Base-by-base conservation (phyloP, 1,140 invertebrate species). In the Choristoneura fumiferana region DNA sequence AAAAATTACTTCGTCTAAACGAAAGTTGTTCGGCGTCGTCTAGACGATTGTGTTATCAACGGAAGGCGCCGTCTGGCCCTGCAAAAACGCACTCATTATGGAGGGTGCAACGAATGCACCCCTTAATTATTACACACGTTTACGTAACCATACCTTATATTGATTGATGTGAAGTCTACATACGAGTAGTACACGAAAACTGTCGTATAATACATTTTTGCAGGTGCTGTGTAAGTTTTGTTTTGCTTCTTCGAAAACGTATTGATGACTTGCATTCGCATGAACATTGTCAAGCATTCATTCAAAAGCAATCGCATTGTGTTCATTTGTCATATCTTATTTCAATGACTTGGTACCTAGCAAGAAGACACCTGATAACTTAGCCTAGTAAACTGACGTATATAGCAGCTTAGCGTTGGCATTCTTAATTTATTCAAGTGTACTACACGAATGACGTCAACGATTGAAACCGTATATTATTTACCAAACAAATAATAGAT, bases 21-120 rank as follows among this genome's bases (percentile, higher is more conserved):
- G 43, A 22, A 49, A 54, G 29, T 35, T 29, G 33, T 36, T 34
- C 34, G 52, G 52, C 52, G 52, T 14, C 52, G 52, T 54, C 52
- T 54, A 54, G 52, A 35, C 52, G 52, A 36, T 35, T 22, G 29
- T 35, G 17, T 49, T 49, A 49, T 49, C 43, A 49, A 29, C 18
- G 43, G 43, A 22, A 49, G 43, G 43, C 43, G 43, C 43, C 43
- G 43, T 22, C 43, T 49, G 43, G 43, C 8, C 22, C 22, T 49
- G 43, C 43, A 49, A 49, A 49, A 49, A 49, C 37, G 10, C 37
- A 39, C 6, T 29, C 22, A 29, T 6, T 29, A 3, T 2, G 22
- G 6, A 6, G 22, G 22, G 2, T 29, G n/a, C n/a, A 29, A 29
- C 22, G 22, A 49, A 49, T 12, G 37, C 37, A 39, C 43, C 22